Evolutionary conservation across 2,113 vertebrate genomes (phyloP).

Genomic region (Ceyx margarethae): DNA sequence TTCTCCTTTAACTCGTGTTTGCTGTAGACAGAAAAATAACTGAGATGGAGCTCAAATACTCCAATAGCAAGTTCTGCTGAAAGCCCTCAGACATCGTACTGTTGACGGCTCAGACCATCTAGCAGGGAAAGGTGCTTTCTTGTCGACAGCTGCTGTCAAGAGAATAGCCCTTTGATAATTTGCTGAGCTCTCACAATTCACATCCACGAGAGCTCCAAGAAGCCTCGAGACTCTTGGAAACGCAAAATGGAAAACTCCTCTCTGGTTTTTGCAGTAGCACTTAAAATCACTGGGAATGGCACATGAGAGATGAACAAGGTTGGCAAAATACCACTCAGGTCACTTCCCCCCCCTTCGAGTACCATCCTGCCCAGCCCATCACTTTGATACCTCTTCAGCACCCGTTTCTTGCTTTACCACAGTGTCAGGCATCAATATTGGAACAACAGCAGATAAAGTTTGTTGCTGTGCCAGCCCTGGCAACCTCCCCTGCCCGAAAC

Average conservation of each 20-base stretch:
- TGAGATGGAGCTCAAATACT: neutral
- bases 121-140: neutral
- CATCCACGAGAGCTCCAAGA: neutral
- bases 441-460: neutral
- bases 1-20: neutral
- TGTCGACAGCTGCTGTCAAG: neutral
- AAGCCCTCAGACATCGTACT: neutral
- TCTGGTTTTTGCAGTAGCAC: neutral
- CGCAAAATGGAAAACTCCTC: neutral
- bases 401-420: neutral
- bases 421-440: neutral
- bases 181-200: neutral
- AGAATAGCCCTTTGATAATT: neutral
- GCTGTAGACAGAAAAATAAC: neutral
- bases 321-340: neutral
- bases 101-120: neutral
- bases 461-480: neutral
- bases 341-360: neutral
- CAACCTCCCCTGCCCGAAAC: neutral
- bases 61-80: neutral
- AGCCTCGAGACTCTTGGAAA: neutral
- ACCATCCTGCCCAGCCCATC: neutral
- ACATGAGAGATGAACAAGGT: neutral
- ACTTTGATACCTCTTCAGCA: fast-evolving
- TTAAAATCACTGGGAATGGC: neutral